Base-by-base conservation (phyloP, 2,113 vertebrate genomes). In the Rhinopomastus cyanomelas region DNA sequence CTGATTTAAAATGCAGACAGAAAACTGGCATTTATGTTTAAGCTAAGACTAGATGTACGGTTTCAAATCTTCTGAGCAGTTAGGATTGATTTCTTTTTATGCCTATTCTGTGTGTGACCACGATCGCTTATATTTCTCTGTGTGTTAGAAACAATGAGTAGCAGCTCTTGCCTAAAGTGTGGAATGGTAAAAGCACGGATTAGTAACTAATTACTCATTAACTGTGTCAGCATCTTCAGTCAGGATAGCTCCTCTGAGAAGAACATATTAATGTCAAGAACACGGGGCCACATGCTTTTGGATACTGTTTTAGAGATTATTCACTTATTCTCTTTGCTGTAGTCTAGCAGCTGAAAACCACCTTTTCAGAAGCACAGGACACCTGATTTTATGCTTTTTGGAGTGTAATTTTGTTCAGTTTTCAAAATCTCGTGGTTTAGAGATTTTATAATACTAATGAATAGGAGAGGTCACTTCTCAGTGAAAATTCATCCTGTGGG, bases 141-240 rank as follows among this genome's bases (percentile, higher is more conserved):
- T 68, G 30, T 84, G 11, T 86, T 71, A 81, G 37, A 90, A 88
- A 93, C 90, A 87, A 86, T 49, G 32, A 86, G 57, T 78, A 90
- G 77, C 36, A 75, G 39, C 48, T 88, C 86, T 90, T 71, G 48
- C 68, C 29, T 71, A 66, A 81, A 53, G 71, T 46, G 36, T 49
- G 86, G 71, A 90, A 92, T 92, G 81, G 86, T 75, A 68, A 90
- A 93, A 88, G 20, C 49, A 60, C 3, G 6, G 81, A 68, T 92
- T 93, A 93, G 46, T 94, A 57, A 93, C 76, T 88, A 92, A 93
- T 86, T 90, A 81, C 61, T 93, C 65, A 92, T 81, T 86, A 93
- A 93, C 49, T 64, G 18, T 68, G 75, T 78, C 81, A 91, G 72
- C 30, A 68, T 61, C 61, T 93, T 81, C 53, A 39, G 83, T 68